Conservation (phyloP, 53 echinoderm and acorn worm genomes). For the Patiria pectinifera region DNA sequence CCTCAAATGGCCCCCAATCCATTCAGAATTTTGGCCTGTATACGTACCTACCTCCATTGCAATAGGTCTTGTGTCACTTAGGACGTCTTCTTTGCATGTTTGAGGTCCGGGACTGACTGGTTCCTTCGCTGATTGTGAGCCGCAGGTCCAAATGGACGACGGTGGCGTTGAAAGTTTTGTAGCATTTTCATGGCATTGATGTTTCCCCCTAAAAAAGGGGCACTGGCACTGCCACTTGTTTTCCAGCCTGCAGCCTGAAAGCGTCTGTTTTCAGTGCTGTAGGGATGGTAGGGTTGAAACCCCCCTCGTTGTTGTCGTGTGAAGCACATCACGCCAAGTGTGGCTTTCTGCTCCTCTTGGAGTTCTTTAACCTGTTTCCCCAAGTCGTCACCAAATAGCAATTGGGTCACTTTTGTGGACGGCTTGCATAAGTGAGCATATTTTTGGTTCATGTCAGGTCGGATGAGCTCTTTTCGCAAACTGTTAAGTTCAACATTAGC, state of each 20-base stretch:
- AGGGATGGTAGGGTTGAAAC: not conserved
- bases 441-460: too few species aligned
- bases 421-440: too few species aligned
- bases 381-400: too few species aligned
- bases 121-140: not conserved
- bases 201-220: slow-evolving; percentile 39
- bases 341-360: slow-evolving; percentile 28
- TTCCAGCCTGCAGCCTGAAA: not conserved
- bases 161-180: not conserved
- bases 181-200: not conserved
- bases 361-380: too few species aligned
- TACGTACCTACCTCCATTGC: not conserved
- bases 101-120: not conserved
- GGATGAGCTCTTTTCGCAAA: slow-evolving; percentile 61
- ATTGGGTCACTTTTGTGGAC: too few species aligned
- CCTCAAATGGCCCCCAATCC: slow-evolving; percentile 56
- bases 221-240: not conserved
- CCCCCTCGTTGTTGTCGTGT: not conserved
- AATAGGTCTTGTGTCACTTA: not conserved
- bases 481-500: slow-evolving; percentile 59
- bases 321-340: not conserved
- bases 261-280: not conserved
- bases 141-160: not conserved
- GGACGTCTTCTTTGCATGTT: not conserved
- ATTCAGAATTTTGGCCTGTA: not conserved